These are phyloP conservation scores for Wasmannia auropunctata DNA, from an alignment of 1,140 invertebrate species.

Conservation along the genomic window DNA sequence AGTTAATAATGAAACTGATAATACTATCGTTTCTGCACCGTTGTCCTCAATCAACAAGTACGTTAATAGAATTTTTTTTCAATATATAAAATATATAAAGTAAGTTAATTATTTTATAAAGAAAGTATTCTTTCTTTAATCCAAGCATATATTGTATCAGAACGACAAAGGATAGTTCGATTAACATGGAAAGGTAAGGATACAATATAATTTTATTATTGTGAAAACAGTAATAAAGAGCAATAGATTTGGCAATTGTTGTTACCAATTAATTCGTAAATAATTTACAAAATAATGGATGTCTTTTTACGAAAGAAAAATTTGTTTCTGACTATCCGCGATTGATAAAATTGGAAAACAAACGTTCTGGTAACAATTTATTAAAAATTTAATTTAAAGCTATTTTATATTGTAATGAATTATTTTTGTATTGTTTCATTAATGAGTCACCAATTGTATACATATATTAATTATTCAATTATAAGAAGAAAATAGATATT, in stretches of 20 bases:
- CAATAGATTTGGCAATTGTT: constrained; percentile 21
- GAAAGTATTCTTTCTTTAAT: constrained; percentile 72
- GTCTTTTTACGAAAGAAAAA: background rate
- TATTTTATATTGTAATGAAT: background rate
- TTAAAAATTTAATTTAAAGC: background rate
- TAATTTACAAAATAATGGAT: background rate
- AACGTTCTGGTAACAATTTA: background rate
- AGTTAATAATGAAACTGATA: constrained; percentile 83
- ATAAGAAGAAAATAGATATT: background rate
- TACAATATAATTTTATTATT: constrained; percentile 33
- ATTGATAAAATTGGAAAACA: background rate
- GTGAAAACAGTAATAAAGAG: background rate
- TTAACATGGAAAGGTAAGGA: constrained; percentile 84
- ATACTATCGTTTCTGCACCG: constrained; percentile 79
- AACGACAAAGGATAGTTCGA: constrained; percentile 81
- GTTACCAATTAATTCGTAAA: background rate
- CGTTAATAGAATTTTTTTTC: constrained; percentile 48
- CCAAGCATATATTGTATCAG: constrained; percentile 79
- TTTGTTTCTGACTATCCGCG: background rate
- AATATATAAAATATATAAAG: background rate
- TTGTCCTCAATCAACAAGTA: constrained; percentile 87
- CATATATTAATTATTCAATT: background rate
- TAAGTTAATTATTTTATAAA: constrained; percentile 55
- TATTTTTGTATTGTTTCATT: background rate
- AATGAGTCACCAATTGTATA: background rate